A percentile compares a stretch with the other conserved stretches of the same genome.
phyloP scores from a whole-genome alignment of 2,113 vertebrate species.

The Equus quagga region DNA sequence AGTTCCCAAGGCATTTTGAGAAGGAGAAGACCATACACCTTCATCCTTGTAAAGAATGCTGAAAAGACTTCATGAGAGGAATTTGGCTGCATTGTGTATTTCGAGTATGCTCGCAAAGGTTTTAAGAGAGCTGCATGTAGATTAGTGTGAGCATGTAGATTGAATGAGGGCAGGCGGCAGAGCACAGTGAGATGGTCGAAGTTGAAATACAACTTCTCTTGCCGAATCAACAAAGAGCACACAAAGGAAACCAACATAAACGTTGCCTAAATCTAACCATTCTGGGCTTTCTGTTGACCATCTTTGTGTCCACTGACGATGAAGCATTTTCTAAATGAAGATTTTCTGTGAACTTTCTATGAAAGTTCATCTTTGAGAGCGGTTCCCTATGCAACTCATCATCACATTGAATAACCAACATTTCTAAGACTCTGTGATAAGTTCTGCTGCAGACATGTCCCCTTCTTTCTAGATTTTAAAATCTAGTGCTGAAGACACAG shows the following conservation, averaged over 20 bases:
- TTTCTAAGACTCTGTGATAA: background rate
- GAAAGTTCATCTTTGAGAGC: background rate
- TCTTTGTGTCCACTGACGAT: background rate
- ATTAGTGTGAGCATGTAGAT: accelerated
- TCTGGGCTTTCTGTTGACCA: background rate
- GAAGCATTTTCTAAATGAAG: background rate
- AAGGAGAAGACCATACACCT: background rate
- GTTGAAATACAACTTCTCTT: background rate
- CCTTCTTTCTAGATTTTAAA: background rate
- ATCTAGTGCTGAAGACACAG: background rate
- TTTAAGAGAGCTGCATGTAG: background rate
- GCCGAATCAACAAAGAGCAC: background rate
- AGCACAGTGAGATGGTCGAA: background rate
- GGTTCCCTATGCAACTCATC: background rate
- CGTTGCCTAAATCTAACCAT: background rate
- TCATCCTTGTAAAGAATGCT: background rate
- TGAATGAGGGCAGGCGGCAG: background rate
- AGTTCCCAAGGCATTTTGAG: background rate
- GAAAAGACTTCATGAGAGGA: background rate
- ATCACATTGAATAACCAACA: background rate
- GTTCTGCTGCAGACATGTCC: background rate
- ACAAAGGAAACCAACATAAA: background rate
- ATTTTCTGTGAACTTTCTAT: background rate
- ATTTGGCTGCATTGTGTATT: background rate
- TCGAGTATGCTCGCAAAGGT: background rate